Base-by-base conservation (phyloP, 2,113 vertebrate species). In the Dissostichus mawsoni region DNA sequence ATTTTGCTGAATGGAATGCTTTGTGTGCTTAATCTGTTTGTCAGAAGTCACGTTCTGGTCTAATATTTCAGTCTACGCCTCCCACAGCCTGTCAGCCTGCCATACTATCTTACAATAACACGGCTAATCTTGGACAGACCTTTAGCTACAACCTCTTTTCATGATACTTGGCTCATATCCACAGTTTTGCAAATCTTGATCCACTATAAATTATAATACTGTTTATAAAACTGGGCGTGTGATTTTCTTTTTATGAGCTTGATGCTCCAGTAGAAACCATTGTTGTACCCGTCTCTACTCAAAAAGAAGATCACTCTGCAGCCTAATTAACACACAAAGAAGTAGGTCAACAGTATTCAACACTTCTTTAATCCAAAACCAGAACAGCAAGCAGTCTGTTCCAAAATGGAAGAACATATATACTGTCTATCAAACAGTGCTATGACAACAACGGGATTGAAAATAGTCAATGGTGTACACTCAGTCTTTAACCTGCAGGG, bases 11-110 rank as follows among this genome's bases (percentile, higher is more conserved):
- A 66, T 78, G 25, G 20, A 36, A 16, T 2, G 10, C n/a, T 69
- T 17, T 45, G 36, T 80, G 48, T 77, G 63, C 14, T 73, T 33
- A 72, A 65, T 76, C 56, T 74, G 45, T 67, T 71, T 16, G 4
- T 86, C 71, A 71, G 63, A 77, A 62, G 48, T 56, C 57, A 48
- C 76, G 33, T 18, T 83, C 71, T 33, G 44, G 55, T 78, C 13
- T 86, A 69, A 84, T 69, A 61, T 83, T 61, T 89, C 67, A 52
- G 69, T 61, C 66, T 76, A 7, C 29, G 11, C 69, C 66, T 85
- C 82, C 66, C 74, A 73, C 77, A 65, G 55, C 68, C 75, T 90
- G 82, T 85, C 84, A 81, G 58, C 41, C 45, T 83, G 80, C 64
- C 76, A 67, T 81, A 41, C 23, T 69, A 36, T 45, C 53, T 65